Conservation (phyloP, 2,888 invertebrate species). For the Acanthosoma haemorrhoidale region DNA sequence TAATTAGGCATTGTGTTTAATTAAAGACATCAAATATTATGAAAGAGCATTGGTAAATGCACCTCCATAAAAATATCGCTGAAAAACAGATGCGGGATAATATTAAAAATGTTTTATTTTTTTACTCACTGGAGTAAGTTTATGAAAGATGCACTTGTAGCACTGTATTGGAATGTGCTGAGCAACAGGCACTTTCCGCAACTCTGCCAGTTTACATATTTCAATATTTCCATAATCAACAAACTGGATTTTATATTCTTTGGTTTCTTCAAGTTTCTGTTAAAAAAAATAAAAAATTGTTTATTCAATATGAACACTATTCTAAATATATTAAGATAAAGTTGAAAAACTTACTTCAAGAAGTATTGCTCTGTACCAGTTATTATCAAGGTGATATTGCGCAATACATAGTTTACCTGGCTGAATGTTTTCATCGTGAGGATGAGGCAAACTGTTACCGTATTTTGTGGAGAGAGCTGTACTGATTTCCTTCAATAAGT, state of each 20-base stretch:
- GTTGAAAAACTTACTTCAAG: conserved; percentile 48
- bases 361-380: conserved; percentile 67
- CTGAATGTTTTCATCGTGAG: not conserved
- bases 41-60: too few relatives aligned
- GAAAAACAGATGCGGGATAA: too few relatives aligned
- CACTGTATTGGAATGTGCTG: conserved; percentile 61
- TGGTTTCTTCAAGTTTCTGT: not conserved
- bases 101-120: too few relatives aligned
- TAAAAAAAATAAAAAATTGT: not conserved
- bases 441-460: not conserved
- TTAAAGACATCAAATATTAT: too few relatives aligned
- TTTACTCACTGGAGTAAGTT: not conserved
- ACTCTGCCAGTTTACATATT: conserved; percentile 51
- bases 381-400: conserved; percentile 57
- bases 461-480: conserved; percentile 5
- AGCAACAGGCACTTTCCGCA: conserved; percentile 59
- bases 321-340: not conserved
- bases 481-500: conserved; percentile 13
- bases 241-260: conserved; percentile 52
- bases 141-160: not conserved
- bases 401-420: conserved; percentile 65
- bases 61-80: too few relatives aligned
- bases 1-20: too few relatives aligned
- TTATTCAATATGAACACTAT: not conserved
- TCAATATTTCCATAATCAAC: conserved; percentile 82